A percentile compares a stretch with the other conserved stretches of the same genome.
These are phyloP conservation scores for Trichopria drosophilae DNA, from an alignment of 2,888 invertebrate species.

Conservation along the genomic window DNA sequence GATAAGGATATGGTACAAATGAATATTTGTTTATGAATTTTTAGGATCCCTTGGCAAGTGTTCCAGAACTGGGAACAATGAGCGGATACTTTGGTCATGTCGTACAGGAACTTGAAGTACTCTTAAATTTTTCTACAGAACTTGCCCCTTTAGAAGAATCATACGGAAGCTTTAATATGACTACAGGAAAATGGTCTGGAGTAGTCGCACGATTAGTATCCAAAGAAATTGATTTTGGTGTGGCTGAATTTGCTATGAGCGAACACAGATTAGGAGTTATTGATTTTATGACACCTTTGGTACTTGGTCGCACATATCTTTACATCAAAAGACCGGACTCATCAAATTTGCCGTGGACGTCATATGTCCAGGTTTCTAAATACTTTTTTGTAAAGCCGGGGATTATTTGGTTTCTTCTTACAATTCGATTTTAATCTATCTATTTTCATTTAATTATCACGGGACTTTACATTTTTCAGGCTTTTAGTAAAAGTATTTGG, in stretches of 20 bases:
- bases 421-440: too few relatives aligned
- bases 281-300: conserved; percentile 47
- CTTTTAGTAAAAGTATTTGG: conserved; percentile 22
- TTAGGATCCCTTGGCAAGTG: too few relatives aligned
- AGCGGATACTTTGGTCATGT: conserved; percentile 14
- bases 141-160: not conserved
- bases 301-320: conserved; percentile 37
- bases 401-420: too few relatives aligned
- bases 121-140: conserved; percentile 9
- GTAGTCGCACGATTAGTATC: conserved; percentile 39
- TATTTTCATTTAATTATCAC: not conserved
- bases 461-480: conserved; percentile 5
- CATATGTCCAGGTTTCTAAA: conserved; percentile 49
- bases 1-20: too few relatives aligned
- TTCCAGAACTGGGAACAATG: too few relatives aligned
- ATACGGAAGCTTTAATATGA: conserved; percentile 37
- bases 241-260: conserved; percentile 45
- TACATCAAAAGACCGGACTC: conserved; percentile 38
- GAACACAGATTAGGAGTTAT: conserved; percentile 36
- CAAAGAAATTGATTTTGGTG: conserved; percentile 41
- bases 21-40: too few relatives aligned
- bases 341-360: conserved; percentile 42
- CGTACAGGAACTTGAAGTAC: conserved; percentile 1
- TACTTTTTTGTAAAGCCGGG: too few relatives aligned
- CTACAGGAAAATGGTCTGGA: conserved; percentile 42